Conservation (phyloP, 1,140 invertebrate species). For the Papilio dardanus region DNA sequence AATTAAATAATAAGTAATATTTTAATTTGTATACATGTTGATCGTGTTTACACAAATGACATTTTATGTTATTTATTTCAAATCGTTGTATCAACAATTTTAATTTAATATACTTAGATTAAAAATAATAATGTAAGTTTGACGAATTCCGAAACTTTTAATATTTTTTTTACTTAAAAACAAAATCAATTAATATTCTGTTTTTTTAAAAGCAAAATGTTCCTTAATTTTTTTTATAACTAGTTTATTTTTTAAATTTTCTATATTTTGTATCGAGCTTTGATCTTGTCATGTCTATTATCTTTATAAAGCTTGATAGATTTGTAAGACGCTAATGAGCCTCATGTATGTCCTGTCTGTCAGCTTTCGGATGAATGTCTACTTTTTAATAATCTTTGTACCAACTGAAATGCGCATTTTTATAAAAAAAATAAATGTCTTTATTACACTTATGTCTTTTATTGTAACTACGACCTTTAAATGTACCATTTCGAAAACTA, state of each 20-base stretch:
- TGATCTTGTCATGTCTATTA: neutral
- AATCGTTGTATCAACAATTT: conserved; percentile 9
- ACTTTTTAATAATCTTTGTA: conserved; percentile 48
- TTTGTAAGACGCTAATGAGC: conserved; percentile 46
- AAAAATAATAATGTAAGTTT: neutral
- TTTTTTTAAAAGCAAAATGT: neutral
- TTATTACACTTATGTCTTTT: conserved; percentile 52
- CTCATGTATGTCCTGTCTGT: conserved; percentile 42
- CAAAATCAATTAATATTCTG: neutral
- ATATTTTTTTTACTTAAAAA: neutral
- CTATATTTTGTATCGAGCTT: conserved; percentile 11
- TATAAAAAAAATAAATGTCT: conserved; percentile 75
- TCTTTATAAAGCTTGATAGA: conserved; percentile 44
- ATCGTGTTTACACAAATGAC: conserved; percentile 12
- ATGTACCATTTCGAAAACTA: no score
- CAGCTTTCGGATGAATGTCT: conserved; percentile 44
- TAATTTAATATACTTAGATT: neutral
- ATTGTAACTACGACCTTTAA: conserved; percentile 43
- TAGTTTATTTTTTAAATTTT: neutral
- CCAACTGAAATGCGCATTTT: conserved; percentile 62
- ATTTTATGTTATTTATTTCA: conserved; percentile 22
- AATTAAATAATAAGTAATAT: conserved; percentile 20
- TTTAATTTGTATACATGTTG: conserved; percentile 10
- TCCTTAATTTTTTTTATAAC: neutral
- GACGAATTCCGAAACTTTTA: neutral